phyloP scores from a whole-genome alignment of 2,113 vertebrate genomes.

The Equus przewalskii region DNA sequence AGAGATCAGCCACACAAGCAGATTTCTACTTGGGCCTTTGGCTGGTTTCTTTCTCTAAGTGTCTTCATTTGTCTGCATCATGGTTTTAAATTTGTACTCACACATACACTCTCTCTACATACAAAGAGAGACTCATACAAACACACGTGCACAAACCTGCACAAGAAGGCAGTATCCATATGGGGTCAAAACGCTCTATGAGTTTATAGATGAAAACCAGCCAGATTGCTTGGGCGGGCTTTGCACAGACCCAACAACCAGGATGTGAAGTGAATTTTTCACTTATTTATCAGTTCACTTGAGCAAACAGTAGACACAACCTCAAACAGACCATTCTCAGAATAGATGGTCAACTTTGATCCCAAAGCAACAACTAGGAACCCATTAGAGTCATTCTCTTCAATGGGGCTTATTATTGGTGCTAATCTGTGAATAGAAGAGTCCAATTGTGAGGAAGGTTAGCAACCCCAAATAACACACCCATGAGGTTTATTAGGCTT shows the following conservation, averaged over 20 bases:
- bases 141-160: background rate
- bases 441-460: constrained; percentile 41
- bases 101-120: background rate
- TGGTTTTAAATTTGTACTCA: background rate
- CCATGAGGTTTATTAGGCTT: background rate
- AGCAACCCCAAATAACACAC: constrained; percentile 44
- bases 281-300: constrained; percentile 34
- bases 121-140: background rate
- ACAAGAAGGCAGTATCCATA: background rate
- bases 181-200: background rate
- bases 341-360: constrained; percentile 15
- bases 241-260: background rate
- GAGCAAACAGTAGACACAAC: constrained; percentile 1
- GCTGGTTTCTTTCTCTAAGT: constrained; percentile 9
- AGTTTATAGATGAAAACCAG: background rate
- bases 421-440: constrained; percentile 51
- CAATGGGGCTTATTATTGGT: constrained; percentile 25
- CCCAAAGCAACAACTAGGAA: constrained; percentile 42
- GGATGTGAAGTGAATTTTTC: background rate
- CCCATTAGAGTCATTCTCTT: constrained; percentile 52
- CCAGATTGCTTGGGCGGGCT: background rate
- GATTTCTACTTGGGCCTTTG: background rate
- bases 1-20: background rate
- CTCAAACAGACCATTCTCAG: constrained; percentile 35
- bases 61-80: background rate